These are phyloP conservation scores for Acronicta leporina DNA, from an alignment of 2,888 invertebrate species.

Conservation along the genomic window DNA sequence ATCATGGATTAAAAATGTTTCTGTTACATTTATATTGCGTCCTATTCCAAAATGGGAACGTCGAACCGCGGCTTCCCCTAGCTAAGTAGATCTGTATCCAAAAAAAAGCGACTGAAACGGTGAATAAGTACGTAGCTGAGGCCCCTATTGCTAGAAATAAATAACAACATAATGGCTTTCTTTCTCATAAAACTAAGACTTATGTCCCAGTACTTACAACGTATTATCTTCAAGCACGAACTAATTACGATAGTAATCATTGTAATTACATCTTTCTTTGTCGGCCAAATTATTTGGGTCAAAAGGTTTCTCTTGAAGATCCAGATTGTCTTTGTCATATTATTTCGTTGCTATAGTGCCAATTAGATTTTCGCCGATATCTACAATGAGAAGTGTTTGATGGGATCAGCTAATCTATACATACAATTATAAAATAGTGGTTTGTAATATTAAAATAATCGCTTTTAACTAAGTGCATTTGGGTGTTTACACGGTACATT, in stretches of 20 bases:
- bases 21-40: no score
- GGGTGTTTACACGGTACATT: no score
- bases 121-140: no score
- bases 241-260: slow-evolving; percentile 12
- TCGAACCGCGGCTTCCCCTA: no score
- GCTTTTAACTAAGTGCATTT: no score
- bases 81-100: no score
- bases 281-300: slow-evolving; percentile 21
- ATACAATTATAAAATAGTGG: no score
- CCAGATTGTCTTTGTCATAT: slow-evolving; percentile 10
- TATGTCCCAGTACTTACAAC: slow-evolving; percentile 3
- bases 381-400: not conserved
- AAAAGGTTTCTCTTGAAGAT: slow-evolving; percentile 4
- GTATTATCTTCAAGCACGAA: slow-evolving; percentile 7
- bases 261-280: slow-evolving; percentile 11
- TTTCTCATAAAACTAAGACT: not conserved
- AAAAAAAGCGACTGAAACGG: no score
- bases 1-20: no score
- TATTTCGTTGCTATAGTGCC: slow-evolving; percentile 8
- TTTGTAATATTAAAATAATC: no score
- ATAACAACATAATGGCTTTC: not conserved
- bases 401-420: no score
- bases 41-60: no score
- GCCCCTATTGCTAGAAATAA: not conserved
- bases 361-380: not conserved